Evolutionary conservation across 2,888 invertebrate genomes (phyloP).

Genomic region (Tortricodes alternella): DNA sequence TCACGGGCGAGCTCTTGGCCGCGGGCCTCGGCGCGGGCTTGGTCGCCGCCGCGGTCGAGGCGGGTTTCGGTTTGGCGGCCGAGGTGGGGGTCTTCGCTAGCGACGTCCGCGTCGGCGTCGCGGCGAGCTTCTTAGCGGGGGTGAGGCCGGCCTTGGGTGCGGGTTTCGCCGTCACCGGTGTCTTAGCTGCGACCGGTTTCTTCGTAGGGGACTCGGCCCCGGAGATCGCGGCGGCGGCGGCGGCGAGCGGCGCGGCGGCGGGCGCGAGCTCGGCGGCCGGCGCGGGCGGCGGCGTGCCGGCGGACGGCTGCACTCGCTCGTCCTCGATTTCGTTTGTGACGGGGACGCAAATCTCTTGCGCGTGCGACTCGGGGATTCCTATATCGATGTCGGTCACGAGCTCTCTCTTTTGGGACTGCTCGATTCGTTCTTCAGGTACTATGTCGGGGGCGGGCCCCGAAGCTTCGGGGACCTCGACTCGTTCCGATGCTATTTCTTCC

Average conservation of each 20-base stretch:
- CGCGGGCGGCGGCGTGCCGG: constrained; percentile 48
- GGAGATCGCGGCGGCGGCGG: constrained; percentile 39
- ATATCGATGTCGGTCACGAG: constrained; percentile 71
- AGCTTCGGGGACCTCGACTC: background rate
- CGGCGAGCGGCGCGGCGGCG: constrained; percentile 48
- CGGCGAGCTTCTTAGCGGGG: constrained; percentile 38
- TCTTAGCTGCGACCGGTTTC: constrained; percentile 37
- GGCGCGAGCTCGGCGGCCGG: constrained; percentile 39
- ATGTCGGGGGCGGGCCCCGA: constrained; percentile 64
- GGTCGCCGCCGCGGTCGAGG: constrained; percentile 47
- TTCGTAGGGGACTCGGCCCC: constrained; percentile 45
- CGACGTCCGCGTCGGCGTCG: constrained; percentile 36
- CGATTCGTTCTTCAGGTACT: constrained; percentile 54
- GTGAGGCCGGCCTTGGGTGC: constrained; percentile 27
- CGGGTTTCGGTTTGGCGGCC: constrained; percentile 50
- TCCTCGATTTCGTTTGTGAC: constrained; percentile 66
- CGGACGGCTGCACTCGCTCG: constrained; percentile 51
- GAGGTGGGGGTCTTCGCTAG: constrained; percentile 41
- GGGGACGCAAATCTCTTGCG: constrained; percentile 76
- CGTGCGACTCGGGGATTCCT: constrained; percentile 66
- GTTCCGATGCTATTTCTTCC: background rate
- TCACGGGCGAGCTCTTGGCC: constrained; percentile 42
- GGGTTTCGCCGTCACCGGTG: constrained; percentile 41
- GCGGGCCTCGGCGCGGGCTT: constrained; percentile 44
- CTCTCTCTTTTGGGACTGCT: constrained; percentile 43